Base-by-base conservation (phyloP, 2,113 vertebrate genomes). In the Mohoua ochrocephala region DNA sequence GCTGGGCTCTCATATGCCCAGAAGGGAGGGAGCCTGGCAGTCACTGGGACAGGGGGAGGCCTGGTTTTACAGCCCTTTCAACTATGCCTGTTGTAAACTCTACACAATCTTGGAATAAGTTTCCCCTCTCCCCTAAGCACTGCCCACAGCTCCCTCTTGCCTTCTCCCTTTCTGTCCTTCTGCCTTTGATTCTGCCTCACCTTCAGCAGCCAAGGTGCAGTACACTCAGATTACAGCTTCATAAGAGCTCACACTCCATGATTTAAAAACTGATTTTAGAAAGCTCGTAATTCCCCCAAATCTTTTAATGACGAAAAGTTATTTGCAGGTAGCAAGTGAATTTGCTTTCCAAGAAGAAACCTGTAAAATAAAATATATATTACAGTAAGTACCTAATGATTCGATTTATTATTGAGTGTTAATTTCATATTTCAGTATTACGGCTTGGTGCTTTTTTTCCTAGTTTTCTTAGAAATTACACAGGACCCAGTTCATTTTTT, bases 291-390 rank as follows among this genome's bases (percentile, higher is more conserved):
- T 96, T 98, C 97, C 63, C 91, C 97, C 89, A 98, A 96, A 91
- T 97, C 96, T 97, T 97, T 97, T 94, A 99, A 97, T 89, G 98
- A 98, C 87, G 98, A 97, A 96, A 99, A 99, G 39, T 93, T 98
- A 96, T 98, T 98, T 97, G 98, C 98, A 80, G 98, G 97, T 90
- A 99, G 83, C 65, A 91, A 96, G 49, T 13, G 76, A 97, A 99
- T 98, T 97, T 95, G 84, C 98, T 99, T 99, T 98, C 97, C 96
- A 93, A 97, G 98, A 91, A 99, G 96, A 92, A 98, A 98, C 83
- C 94, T 98, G 60, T 60, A 71, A 95, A 96, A 75, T 88, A 94
- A 90, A 84, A 68, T 60, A 83, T 35, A 10, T 69, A 54, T 87
- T 82, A 56, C 4, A 75, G 5, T 56, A 78, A 57, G 64, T 61